Evolutionary conservation across 2,888 invertebrate genomes (phyloP).

Genomic region (Thysanoteuthis rhombus): DNA sequence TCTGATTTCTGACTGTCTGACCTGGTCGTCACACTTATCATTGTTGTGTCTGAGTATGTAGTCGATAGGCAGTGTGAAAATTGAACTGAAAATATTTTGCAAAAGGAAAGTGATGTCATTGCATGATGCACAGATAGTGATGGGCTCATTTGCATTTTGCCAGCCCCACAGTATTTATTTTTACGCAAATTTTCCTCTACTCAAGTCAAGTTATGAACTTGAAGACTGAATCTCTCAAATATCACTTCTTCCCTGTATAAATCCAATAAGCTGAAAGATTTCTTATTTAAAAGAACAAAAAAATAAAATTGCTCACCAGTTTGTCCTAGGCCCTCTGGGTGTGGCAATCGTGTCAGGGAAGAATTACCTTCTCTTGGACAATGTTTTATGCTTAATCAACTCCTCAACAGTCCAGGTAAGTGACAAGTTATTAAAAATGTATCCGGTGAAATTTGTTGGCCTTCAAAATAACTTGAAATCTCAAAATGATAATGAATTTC

Average conservation of each 20-base stretch:
- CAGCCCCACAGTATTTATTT: background rate
- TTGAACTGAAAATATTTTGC: background rate
- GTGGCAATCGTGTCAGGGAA: background rate
- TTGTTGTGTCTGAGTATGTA: background rate
- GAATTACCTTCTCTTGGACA: background rate
- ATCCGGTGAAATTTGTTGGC: background rate
- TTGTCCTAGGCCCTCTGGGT: background rate
- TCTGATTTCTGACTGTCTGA: background rate
- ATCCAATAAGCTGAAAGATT: background rate
- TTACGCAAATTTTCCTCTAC: background rate
- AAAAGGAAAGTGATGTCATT: constrained; percentile 12
- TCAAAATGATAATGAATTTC: too few relatives aligned
- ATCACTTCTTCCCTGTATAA: background rate
- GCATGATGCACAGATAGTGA: background rate
- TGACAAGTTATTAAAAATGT: background rate
- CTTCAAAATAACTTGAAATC: background rate
- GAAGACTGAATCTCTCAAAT: background rate
- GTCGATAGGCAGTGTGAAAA: background rate
- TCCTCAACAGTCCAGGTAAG: background rate
- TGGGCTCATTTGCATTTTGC: background rate
- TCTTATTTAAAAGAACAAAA: background rate
- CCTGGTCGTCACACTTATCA: background rate
- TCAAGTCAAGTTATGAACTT: background rate
- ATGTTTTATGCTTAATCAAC: background rate
- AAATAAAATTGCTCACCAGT: background rate